Evolutionary conservation across 2,113 vertebrate species (phyloP).

Genomic region (Chaenocephalus aceratus): DNA sequence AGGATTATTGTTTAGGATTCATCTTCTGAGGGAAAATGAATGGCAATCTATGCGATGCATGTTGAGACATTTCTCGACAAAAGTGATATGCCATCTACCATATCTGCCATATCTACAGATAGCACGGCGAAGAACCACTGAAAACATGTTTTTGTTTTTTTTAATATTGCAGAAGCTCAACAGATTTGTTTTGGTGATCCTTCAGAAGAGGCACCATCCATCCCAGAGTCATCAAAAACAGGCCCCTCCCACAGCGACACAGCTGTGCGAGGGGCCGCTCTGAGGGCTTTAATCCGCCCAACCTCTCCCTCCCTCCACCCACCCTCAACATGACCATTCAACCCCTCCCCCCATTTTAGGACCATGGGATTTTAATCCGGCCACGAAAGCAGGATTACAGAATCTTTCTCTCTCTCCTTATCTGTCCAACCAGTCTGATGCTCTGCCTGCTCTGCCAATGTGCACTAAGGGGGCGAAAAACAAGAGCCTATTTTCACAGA

Average conservation of each 20-base stretch:
- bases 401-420: slow-evolving; percentile 55
- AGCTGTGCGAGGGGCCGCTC: slow-evolving; percentile 66
- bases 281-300: slow-evolving; percentile 63
- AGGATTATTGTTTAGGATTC: not conserved
- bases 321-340: slow-evolving; percentile 34
- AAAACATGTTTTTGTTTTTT: too few species aligned
- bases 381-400: slow-evolving; percentile 72
- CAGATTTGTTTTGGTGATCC: not conserved
- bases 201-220: not conserved
- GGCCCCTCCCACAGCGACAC: slow-evolving; percentile 42
- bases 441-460: not conserved
- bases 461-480: not conserved
- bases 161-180: not conserved
- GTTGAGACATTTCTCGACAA: not conserved
- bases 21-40: not conserved
- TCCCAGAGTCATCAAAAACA: slow-evolving; percentile 8
- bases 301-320: slow-evolving; percentile 27
- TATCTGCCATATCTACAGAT: too few species aligned
- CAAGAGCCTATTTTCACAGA: slow-evolving; percentile 9
- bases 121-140: too few species aligned
- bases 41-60: not conserved
- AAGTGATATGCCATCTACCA: not conserved
- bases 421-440: not conserved
- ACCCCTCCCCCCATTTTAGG: slow-evolving; percentile 61
- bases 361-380: slow-evolving; percentile 77